Evolutionary conservation across 2,888 invertebrate species (phyloP).

Genomic region (Andrena flavipes): DNA sequence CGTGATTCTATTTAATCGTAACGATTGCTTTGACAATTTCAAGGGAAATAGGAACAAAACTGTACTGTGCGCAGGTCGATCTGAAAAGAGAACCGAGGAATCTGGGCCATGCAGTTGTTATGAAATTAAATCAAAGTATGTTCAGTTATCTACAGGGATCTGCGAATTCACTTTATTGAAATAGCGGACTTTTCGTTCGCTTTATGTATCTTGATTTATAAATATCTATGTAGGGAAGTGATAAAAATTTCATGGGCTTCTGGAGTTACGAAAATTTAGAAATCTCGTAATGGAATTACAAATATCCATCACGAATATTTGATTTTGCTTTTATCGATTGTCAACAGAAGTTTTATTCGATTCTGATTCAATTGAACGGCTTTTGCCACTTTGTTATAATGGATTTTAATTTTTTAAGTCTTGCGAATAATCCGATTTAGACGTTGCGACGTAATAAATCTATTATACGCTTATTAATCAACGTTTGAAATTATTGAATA

Average conservation of each 20-base stretch:
- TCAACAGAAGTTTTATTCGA: conserved; percentile 6
- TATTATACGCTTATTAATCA: conserved; percentile 32
- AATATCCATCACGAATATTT: too few species aligned
- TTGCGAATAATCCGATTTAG: conserved; percentile 18
- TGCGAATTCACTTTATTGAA: too few species aligned
- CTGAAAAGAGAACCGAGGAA: neutral
- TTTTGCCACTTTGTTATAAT: neutral
- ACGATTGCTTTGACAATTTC: conserved; percentile 2
- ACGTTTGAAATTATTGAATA: conserved; percentile 21
- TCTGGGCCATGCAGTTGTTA: neutral
- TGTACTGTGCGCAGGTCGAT: neutral
- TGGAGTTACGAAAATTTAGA: too few species aligned
- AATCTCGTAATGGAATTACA: too few species aligned
- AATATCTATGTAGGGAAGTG: too few species aligned
- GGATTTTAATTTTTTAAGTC: conserved; percentile 1
- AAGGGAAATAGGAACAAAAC: neutral
- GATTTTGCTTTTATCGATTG: too few species aligned
- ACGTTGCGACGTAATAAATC: conserved; percentile 18
- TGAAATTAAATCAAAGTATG: neutral
- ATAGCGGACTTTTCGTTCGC: too few species aligned
- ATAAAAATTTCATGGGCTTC: too few species aligned
- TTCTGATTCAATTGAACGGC: neutral
- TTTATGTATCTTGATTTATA: too few species aligned
- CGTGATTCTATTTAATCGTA: conserved; percentile 1
- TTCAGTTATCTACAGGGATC: neutral